Evolutionary conservation across 2,888 invertebrate genomes (phyloP).

Genomic region (Yponomeuta sedellus): DNA sequence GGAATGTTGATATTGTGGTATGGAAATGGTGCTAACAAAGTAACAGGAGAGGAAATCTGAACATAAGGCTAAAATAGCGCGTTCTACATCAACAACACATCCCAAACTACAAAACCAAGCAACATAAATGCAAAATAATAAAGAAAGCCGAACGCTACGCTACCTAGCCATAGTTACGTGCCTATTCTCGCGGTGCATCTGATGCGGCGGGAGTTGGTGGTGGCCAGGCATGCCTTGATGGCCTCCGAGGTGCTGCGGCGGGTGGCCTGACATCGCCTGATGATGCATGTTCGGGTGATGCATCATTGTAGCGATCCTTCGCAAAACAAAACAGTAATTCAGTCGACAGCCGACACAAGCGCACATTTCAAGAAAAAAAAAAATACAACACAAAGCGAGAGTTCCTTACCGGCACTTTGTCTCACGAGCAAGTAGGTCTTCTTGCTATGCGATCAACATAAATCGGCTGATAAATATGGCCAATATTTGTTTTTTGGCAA

Average conservation of each 20-base stretch:
- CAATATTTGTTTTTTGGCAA: constrained; percentile 77
- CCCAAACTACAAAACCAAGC: background rate
- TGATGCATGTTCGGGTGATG: constrained; percentile 77
- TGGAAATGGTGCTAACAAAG: background rate
- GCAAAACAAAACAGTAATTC: constrained; percentile 48
- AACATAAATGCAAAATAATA: constrained; percentile 40
- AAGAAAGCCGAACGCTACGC: constrained; percentile 54
- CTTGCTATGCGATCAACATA: constrained; percentile 53
- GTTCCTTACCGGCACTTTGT: constrained; percentile 51
- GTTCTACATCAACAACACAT: background rate
- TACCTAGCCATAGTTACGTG: constrained; percentile 72
- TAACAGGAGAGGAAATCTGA: background rate
- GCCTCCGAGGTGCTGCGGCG: constrained; percentile 65
- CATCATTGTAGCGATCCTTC: constrained; percentile 62
- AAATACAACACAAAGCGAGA: constrained; percentile 13
- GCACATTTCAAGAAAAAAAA: constrained; percentile 35
- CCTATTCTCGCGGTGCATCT: constrained; percentile 80
- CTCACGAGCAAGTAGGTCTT: constrained; percentile 38
- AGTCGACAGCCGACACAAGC: constrained; percentile 37
- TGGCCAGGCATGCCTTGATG: constrained; percentile 70
- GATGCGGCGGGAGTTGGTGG: constrained; percentile 81
- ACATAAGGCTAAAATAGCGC: background rate
- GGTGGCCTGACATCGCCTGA: constrained; percentile 72
- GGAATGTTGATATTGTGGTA: background rate
- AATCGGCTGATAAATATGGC: constrained; percentile 59